phyloP scores from a whole-genome alignment of 2,797 vertebrate genomes.

The Spondyliosoma cantharus region DNA sequence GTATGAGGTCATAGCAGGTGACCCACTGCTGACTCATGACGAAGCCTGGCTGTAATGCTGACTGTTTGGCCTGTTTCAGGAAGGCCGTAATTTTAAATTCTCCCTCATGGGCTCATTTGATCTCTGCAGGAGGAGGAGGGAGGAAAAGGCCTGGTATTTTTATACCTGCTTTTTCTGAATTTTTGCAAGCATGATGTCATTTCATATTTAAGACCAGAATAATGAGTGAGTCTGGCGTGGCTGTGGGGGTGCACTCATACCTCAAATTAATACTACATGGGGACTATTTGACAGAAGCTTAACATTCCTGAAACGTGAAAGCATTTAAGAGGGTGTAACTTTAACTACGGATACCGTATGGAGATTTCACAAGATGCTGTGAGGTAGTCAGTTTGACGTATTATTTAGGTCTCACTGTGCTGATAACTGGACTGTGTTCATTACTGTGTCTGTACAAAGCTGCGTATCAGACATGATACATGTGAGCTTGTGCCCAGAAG shows the following conservation, averaged over 20 bases:
- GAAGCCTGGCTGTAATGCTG: slow-evolving; percentile 69
- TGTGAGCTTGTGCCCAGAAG: slow-evolving; percentile 34
- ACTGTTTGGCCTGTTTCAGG: slow-evolving; percentile 67
- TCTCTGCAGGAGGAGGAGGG: slow-evolving; percentile 64
- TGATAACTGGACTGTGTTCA: slow-evolving; percentile 50
- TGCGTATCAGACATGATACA: slow-evolving; percentile 32
- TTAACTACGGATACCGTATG: slow-evolving; percentile 10
- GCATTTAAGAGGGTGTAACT: slow-evolving; percentile 39
- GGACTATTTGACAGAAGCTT: slow-evolving; percentile 39
- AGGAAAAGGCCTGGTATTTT: slow-evolving; percentile 53
- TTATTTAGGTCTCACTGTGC: slow-evolving; percentile 61
- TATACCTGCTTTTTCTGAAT: slow-evolving; percentile 63
- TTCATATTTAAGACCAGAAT: slow-evolving; percentile 65
- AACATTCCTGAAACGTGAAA: slow-evolving; percentile 67
- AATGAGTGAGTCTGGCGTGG: slow-evolving; percentile 57
- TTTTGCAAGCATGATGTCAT: slow-evolving; percentile 74
- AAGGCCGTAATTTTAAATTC: slow-evolving; percentile 66
- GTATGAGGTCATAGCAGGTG: slow-evolving; percentile 77
- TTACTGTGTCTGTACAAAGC: slow-evolving; percentile 36
- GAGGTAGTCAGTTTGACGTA: slow-evolving; percentile 71
- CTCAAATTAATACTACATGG: slow-evolving; percentile 33
- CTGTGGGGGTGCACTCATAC: slow-evolving; percentile 14
- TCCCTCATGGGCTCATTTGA: slow-evolving; percentile 76
- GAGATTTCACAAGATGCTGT: slow-evolving; percentile 55
- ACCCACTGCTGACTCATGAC: slow-evolving; percentile 79